A percentile compares a stretch with the other conserved stretches of the same genome.
These are phyloP conservation scores for Melanerpes aurifrons DNA, from an alignment of 2,113 vertebrate genomes.

Conservation along the genomic window DNA sequence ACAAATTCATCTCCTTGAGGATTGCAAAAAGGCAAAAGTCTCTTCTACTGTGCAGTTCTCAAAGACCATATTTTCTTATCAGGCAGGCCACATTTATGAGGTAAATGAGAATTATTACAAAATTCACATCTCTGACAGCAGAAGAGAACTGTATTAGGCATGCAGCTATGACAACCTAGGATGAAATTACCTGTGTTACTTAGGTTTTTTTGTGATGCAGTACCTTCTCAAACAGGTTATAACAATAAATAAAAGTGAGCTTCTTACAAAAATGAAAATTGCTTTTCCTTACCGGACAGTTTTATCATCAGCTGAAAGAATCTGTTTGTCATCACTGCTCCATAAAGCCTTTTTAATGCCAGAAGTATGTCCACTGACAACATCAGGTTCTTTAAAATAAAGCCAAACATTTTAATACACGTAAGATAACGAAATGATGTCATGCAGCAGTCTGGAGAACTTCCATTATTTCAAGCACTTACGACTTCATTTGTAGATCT, in stretches of 20 bases:
- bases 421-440: neutral
- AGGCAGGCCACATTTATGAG: fast-evolving
- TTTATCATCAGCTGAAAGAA: constrained; percentile 97
- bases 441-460: neutral
- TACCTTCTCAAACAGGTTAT: neutral
- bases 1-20: neutral
- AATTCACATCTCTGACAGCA: neutral
- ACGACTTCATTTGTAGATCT: neutral
- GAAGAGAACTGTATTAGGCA: neutral
- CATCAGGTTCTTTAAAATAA: constrained; percentile 86
- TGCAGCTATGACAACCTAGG: neutral
- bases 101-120: neutral
- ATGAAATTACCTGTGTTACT: neutral
- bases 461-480: neutral
- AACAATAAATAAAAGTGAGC: neutral
- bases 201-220: neutral
- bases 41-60: neutral
- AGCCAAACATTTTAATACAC: neutral
- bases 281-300: constrained; percentile 87
- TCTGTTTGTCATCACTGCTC: constrained; percentile 94
- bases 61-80: neutral
- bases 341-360: constrained; percentile 97
- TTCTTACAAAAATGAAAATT: neutral
- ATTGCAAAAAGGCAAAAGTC: neutral
- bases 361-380: constrained; percentile 92